A percentile compares a stretch with the other conserved stretches of the same genome.
Conservation (phyloP, 1,140 invertebrate genomes). For the Listronotus bonariensis region DNA sequence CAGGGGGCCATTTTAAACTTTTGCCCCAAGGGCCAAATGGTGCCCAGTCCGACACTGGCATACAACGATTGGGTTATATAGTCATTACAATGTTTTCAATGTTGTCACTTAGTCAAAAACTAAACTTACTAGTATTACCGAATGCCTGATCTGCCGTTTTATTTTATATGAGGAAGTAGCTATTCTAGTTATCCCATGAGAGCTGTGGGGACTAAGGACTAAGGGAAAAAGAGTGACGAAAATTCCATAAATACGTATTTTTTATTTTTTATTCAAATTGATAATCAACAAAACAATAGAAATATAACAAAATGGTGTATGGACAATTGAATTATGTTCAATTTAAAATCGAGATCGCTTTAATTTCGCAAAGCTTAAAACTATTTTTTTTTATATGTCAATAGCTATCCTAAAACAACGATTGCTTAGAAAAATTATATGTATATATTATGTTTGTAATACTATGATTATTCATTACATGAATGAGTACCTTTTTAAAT, state of each 20-base stretch:
- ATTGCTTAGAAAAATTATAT: conserved; percentile 58
- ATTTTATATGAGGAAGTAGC: too few species aligned
- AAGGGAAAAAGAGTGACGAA: too few species aligned
- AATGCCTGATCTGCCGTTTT: too few species aligned
- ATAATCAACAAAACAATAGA: conserved; percentile 44
- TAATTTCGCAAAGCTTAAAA: conserved; percentile 57
- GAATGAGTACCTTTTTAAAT: conserved; percentile 51
- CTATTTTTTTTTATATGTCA: conserved; percentile 54
- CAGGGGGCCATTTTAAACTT: too few species aligned
- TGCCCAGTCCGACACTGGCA: too few species aligned
- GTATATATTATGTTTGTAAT: conserved; percentile 54
- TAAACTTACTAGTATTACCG: too few species aligned
- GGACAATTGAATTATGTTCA: conserved; percentile 46
- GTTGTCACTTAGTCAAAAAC: too few species aligned
- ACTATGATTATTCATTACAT: conserved; percentile 55
- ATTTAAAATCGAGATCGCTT: conserved; percentile 54
- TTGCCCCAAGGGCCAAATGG: too few species aligned
- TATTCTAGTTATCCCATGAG: too few species aligned
- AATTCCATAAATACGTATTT: conserved; percentile 18
- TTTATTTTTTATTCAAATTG: conserved; percentile 45
- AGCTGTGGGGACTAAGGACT: neutral
- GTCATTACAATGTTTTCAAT: too few species aligned
- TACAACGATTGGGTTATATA: too few species aligned
- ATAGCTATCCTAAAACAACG: conserved; percentile 57
- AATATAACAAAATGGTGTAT: conserved; percentile 46